phyloP scores from a whole-genome alignment of 1,140 invertebrate genomes.

The Camponotus floridanus region DNA sequence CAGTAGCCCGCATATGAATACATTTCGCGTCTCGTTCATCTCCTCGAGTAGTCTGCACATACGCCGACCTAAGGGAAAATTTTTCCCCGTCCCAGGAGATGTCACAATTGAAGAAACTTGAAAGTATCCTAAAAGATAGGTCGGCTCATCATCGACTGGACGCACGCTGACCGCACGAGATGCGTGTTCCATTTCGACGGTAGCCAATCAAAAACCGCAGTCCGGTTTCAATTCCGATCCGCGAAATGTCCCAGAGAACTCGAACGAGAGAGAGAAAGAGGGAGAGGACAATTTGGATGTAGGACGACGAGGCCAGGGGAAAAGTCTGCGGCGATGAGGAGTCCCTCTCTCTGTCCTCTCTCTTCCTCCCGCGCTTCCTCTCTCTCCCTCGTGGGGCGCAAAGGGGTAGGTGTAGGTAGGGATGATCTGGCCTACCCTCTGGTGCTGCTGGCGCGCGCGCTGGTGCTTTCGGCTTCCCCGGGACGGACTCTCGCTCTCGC shows the following conservation, averaged over 20 bases:
- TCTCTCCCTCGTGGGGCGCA: background rate
- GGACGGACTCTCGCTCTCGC: conserved; percentile 50
- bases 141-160: background rate
- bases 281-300: conserved; percentile 41
- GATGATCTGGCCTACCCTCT: conserved; percentile 60
- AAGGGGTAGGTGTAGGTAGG: conserved; percentile 47
- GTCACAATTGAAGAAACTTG: background rate
- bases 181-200: conserved; percentile 55
- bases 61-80: background rate
- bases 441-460: conserved; percentile 58
- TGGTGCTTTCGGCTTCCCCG: conserved; percentile 59
- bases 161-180: conserved; percentile 39
- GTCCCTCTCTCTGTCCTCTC: background rate
- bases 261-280: background rate
- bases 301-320: conserved; percentile 42
- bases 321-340: conserved; percentile 50
- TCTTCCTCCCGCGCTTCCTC: background rate
- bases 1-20: background rate
- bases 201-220: conserved; percentile 48
- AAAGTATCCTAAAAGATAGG: background rate
- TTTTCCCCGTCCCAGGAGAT: background rate
- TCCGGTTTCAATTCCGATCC: conserved; percentile 44
- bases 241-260: conserved; percentile 1
- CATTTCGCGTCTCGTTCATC: background rate
- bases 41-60: background rate